Percentiles rank a stretch among this genome's conserved stretches.
Conservation (phyloP, 2,888 invertebrate genomes). For the Carpatolechia fugitivella region DNA sequence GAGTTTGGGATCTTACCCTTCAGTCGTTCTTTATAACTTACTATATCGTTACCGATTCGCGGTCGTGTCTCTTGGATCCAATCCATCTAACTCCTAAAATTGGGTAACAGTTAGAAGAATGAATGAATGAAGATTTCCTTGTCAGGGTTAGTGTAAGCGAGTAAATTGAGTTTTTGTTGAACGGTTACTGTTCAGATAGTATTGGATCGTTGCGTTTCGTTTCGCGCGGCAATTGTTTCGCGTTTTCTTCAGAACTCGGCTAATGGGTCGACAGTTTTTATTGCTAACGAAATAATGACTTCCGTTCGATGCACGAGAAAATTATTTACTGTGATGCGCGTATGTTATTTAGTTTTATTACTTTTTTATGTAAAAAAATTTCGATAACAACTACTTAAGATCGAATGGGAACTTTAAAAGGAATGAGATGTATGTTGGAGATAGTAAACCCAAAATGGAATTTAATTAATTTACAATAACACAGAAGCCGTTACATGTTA, state of each 20-base stretch:
- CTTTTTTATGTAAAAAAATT: not conserved
- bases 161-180: constrained; percentile 53
- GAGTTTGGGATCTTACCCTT: too few species aligned
- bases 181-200: constrained; percentile 46
- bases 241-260: constrained; percentile 43
- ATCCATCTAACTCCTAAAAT: constrained; percentile 48
- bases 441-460: not conserved
- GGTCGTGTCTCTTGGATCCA: too few species aligned
- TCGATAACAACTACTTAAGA: not conserved
- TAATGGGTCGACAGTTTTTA: constrained; percentile 42
- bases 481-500: not conserved
- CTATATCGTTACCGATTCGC: too few species aligned
- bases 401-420: not conserved
- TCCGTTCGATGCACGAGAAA: constrained; percentile 27
- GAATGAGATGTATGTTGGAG: too few species aligned
- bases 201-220: constrained; percentile 23
- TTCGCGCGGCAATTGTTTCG: constrained; percentile 39
- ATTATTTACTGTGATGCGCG: not conserved
- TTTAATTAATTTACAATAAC: not conserved
- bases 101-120: constrained; percentile 63
- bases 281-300: constrained; percentile 18
- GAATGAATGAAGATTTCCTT: too few species aligned
- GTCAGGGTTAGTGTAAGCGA: constrained; percentile 39
- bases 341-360: not conserved
- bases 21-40: too few species aligned